Evolutionary conservation across 2,888 invertebrate genomes (phyloP).

Genomic region (Yponomeuta plumbellus): DNA sequence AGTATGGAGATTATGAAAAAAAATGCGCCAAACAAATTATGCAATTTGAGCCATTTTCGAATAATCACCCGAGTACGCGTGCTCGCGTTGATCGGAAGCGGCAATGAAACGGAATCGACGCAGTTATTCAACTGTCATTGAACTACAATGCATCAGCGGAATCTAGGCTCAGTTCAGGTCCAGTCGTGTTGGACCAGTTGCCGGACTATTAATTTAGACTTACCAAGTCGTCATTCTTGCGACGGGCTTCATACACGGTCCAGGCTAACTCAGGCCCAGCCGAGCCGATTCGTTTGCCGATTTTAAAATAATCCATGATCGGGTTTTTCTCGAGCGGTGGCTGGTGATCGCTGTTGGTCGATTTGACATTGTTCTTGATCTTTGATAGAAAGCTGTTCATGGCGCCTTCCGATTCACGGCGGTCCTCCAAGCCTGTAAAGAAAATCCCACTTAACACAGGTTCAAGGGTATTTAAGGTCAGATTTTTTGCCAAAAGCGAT

Average conservation of each 20-base stretch:
- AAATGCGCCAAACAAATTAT: no score
- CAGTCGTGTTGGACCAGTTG: background rate
- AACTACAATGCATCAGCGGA: no score
- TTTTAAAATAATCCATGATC: slow-evolving; percentile 90
- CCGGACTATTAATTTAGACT: slow-evolving; percentile 35
- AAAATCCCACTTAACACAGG: background rate
- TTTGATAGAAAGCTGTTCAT: slow-evolving; percentile 56
- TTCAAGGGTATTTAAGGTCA: no score
- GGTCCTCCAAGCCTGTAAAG: slow-evolving; percentile 26
- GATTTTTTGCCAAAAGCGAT: no score
- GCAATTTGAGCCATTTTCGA: no score
- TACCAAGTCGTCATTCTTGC: slow-evolving; percentile 94
- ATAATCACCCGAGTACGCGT: no score
- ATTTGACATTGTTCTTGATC: slow-evolving; percentile 27
- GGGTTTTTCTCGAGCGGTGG: slow-evolving; percentile 82
- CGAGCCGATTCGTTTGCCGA: slow-evolving; percentile 86
- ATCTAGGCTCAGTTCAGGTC: no score
- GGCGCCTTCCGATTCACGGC: slow-evolving; percentile 27
- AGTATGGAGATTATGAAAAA: no score
- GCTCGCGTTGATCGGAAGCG: no score
- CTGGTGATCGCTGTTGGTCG: slow-evolving; percentile 25
- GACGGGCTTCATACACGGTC: slow-evolving; percentile 92
- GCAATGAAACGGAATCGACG: no score
- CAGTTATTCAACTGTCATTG: no score
- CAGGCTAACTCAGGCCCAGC: slow-evolving; percentile 94